Evolutionary conservation across 2,888 invertebrate genomes (phyloP).

Genomic region (Metallyticus violacea): DNA sequence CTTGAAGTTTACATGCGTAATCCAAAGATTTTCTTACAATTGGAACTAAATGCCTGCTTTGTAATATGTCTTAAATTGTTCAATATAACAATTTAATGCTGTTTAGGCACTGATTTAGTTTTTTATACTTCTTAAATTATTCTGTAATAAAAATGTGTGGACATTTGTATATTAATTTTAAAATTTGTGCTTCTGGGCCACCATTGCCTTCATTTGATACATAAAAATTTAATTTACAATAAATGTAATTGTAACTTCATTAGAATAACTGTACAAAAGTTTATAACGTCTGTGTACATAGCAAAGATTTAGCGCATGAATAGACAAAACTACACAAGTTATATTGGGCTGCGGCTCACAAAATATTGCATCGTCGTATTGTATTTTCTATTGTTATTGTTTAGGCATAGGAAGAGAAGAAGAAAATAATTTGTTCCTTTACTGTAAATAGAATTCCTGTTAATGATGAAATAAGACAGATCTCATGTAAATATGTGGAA

Average conservation of each 20-base stretch:
- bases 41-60: background rate
- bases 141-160: background rate
- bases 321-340: background rate
- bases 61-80: too few species aligned
- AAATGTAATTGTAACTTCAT: background rate
- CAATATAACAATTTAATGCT: background rate
- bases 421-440: background rate
- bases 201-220: background rate
- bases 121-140: background rate
- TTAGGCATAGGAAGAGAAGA: background rate
- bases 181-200: background rate
- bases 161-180: background rate
- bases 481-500: background rate
- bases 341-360: too few species aligned
- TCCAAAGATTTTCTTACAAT: background rate
- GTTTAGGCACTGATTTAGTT: background rate
- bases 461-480: background rate
- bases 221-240: slow-evolving; percentile 2
- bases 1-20: background rate
- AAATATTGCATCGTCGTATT: background rate
- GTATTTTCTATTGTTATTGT: slow-evolving; percentile 5
- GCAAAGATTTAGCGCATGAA: background rate
- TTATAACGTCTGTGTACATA: background rate
- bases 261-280: slow-evolving; percentile 2
- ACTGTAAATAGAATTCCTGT: background rate